Percentiles rank a stretch among this genome's conserved stretches.
phyloP scores from a whole-genome alignment of 2,797 vertebrate species.

The Enteromius anoplus region DNA sequence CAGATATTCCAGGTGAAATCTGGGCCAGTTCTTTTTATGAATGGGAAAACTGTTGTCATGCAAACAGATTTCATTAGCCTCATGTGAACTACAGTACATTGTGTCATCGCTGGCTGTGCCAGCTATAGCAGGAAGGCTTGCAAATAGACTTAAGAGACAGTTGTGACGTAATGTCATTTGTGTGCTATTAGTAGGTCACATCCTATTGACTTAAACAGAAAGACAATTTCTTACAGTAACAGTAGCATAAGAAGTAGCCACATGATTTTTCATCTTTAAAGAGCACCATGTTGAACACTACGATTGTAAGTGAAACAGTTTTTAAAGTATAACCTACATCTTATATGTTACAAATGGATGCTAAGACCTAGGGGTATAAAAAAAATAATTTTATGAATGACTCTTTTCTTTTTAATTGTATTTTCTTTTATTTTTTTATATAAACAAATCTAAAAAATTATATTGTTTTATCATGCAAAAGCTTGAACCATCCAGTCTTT shows the following conservation, averaged over 20 bases:
- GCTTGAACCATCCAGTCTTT: background rate
- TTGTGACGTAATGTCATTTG: constrained; percentile 40
- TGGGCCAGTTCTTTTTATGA: constrained; percentile 18
- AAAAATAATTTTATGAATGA: background rate
- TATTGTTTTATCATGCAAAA: background rate
- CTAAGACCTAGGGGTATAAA: background rate
- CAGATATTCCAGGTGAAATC: background rate
- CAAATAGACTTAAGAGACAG: constrained; percentile 32
- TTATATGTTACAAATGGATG: background rate
- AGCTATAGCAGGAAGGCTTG: constrained; percentile 11
- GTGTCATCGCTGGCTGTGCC: constrained; percentile 1
- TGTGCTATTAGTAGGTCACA: constrained; percentile 24
- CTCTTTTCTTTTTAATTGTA: background rate
- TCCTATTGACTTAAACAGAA: constrained; percentile 4
- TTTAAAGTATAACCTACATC: background rate
- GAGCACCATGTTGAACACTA: background rate
- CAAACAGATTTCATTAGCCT: constrained; percentile 13
- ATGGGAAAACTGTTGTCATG: background rate
- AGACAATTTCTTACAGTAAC: constrained; percentile 5
- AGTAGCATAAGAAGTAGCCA: background rate
- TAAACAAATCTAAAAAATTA: background rate
- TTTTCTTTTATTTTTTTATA: background rate
- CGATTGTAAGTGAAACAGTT: background rate
- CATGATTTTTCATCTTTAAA: background rate
- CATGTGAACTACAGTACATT: constrained; percentile 4